A percentile compares a stretch with the other conserved stretches of the same genome.
These are phyloP conservation scores for Drosophila anomelani DNA, from an alignment of 2,888 invertebrate genomes.

Conservation along the genomic window DNA sequence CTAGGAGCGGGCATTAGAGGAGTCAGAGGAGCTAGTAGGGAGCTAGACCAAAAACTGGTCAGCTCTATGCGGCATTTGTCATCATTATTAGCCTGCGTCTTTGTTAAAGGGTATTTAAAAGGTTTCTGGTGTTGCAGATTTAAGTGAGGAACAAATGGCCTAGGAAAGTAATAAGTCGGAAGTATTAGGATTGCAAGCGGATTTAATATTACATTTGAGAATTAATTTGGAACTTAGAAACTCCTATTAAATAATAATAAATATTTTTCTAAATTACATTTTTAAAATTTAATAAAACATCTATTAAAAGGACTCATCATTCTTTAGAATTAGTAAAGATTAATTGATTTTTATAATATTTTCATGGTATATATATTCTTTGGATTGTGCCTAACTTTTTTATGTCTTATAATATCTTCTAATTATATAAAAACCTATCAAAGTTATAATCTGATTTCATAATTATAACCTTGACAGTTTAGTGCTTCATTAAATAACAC, in stretches of 20 bases:
- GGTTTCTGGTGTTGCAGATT: constrained; percentile 6
- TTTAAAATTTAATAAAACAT: too few relatives aligned
- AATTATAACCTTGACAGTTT: accelerated
- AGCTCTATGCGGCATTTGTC: constrained; percentile 22
- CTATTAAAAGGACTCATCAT: too few relatives aligned
- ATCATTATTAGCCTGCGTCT: constrained; percentile 30
- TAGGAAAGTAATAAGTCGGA: background rate
- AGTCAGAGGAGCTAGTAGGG: too few relatives aligned
- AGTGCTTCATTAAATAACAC: background rate
- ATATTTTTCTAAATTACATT: too few relatives aligned
- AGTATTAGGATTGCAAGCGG: too few relatives aligned
- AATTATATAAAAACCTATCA: background rate
- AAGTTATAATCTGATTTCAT: background rate
- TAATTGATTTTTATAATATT: too few relatives aligned
- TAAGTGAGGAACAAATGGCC: background rate
- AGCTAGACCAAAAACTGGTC: constrained; percentile 1
- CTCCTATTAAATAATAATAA: too few relatives aligned
- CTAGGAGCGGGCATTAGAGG: background rate
- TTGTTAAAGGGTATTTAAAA: constrained; percentile 5
- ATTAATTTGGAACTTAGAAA: too few relatives aligned
- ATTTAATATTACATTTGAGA: too few relatives aligned
- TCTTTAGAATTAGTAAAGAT: too few relatives aligned
- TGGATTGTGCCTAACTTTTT: too few relatives aligned
- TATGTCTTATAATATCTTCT: background rate
- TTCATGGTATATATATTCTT: too few relatives aligned